phyloP scores from a whole-genome alignment of 2,797 vertebrate genomes.

The Enteromius trimaculatus region DNA sequence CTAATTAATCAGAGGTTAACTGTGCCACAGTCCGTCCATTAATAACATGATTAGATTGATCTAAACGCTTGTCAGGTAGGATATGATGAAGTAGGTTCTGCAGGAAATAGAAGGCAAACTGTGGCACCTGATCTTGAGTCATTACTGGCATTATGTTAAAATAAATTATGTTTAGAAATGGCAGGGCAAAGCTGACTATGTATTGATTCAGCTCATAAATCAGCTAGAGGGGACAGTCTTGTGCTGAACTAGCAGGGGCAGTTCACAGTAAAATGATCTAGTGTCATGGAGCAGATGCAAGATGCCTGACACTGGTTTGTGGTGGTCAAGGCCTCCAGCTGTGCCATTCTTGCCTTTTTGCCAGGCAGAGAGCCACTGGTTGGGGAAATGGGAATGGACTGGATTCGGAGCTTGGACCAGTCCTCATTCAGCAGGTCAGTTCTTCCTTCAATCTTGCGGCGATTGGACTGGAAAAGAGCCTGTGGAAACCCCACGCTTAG shows the following conservation, averaged over 20 bases:
- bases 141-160: constrained; percentile 27
- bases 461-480: constrained; percentile 91
- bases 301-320: constrained; percentile 8
- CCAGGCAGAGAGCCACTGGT: constrained; percentile 79
- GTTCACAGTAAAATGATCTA: constrained; percentile 18
- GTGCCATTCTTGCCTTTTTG: constrained; percentile 83
- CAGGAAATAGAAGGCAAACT: constrained; percentile 6
- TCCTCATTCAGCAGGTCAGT: constrained; percentile 88
- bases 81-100: constrained; percentile 8
- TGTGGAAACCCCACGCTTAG: constrained; percentile 62
- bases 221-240: constrained; percentile 3
- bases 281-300: constrained; percentile 6
- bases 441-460: constrained; percentile 89
- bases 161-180: constrained; percentile 28
- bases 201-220: constrained; percentile 36
- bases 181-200: constrained; percentile 3
- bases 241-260: constrained; percentile 16
- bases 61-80: constrained; percentile 25
- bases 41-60: constrained; percentile 22
- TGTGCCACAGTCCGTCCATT: constrained; percentile 26
- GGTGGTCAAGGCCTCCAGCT: constrained; percentile 3
- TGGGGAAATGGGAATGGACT: constrained; percentile 86
- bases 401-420: constrained; percentile 91
- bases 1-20: constrained; percentile 19
- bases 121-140: constrained; percentile 37